Base-by-base conservation (phyloP, 2,113 vertebrate genomes). In the Paratilapia polleni region DNA sequence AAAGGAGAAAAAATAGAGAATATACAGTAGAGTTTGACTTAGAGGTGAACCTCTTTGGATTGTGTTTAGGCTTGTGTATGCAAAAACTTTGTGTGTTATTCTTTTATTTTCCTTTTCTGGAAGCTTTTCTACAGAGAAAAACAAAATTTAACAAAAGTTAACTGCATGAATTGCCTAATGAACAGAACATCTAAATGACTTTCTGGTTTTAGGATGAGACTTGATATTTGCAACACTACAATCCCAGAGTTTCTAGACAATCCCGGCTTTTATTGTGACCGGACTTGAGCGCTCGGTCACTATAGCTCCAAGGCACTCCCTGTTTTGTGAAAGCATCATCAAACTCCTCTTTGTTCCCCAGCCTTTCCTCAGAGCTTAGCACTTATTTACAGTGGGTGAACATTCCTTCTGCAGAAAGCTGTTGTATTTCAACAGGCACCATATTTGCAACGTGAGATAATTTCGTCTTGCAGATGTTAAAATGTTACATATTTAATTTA, bases 281-380 rank as follows among this genome's bases (percentile, higher is more conserved):
- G 22, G 56, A 82, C 61, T 36, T 22, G 20, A 26, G 47, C 2
- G 3, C 52, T 76, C 43, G 41, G 52, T 57, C 1, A 43, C 17
- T 31, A 54, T 9, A 11, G 43, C 5, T 31, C 61, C 15, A 31
- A 77, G 58, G 70, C 58, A n/a, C 49, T 77, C 66, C 34, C 58
- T 17, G 2, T 58, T 86, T 77, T 77, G 49, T 82, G 76, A 80
- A 66, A 10, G 52, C 5, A 2, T 59, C 68, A 26, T 85, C 54
- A 92, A 92, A 76, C 3, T 1, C 22, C 13, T 54, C 82, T 91
- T 91, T 93, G 89, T 92, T 83, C 66, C 34, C 57, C 43, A 41
- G 52, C 54, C 52, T 66, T 63, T 77, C 74, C 19, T 62, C 41
- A 36, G 58, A 74, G 76, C 12, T 80, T 14, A 34, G 60, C 34